Percentiles rank a stretch among this genome's conserved stretches.
phyloP scores from a whole-genome alignment of 2,113 vertebrate genomes.

The crab-eating macaque (Macaca fascicularis) region T2T-MFA8v1.1 NC_088376.1:76354501-76355000 shows the following conservation, averaged over 20 bases:
- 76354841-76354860: not conserved
- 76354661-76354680: not conserved
- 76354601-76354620: not conserved
- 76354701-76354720: not conserved
- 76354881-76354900: not conserved
- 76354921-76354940: not conserved
- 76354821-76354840: not conserved
- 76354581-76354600: not conserved
- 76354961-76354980: not conserved
- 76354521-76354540: not conserved
- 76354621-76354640: not conserved
- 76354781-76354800: not conserved
- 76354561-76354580: not conserved
- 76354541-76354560: not conserved
- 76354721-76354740: not conserved
- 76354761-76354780: not conserved
- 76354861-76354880: not conserved
- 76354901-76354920: not conserved
- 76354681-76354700: not conserved
- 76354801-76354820: not conserved
- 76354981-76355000: not conserved
- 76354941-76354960: not conserved
- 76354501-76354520: not conserved
- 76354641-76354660: not conserved
- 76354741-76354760: not conserved